Base-by-base conservation (phyloP, 2,113 vertebrate genomes). In the Petrocephalus microphthalmus region DNA sequence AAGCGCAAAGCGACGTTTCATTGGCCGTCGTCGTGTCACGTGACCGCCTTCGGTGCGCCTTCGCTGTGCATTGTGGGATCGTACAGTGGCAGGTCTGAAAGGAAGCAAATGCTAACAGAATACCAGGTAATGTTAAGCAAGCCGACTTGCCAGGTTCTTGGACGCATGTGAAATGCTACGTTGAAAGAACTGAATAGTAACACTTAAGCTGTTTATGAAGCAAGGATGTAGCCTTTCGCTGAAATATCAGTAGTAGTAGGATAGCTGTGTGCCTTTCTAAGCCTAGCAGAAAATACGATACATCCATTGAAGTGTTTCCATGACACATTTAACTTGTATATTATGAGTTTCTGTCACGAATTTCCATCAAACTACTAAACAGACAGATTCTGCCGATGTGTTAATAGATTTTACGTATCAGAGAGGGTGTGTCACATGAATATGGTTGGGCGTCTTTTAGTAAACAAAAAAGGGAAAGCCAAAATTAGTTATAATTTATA, bases 11-110 rank as follows among this genome's bases (percentile, higher is more conserved):
- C n/a, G n/a, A 7, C 60, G 2, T 64, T 8, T 29, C 3, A 20
- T 83, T 74, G 20, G 81, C 37, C 13, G 25, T 82, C 17, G 22
- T 85, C n/a, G 13, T 85, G 5, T 25, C 85, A 86, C 85, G 56
- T 86, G 87, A 81, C 7, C 22, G 2, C 10, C 3, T 47, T 64
- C 17, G 2, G 57, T 45, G 20, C 8, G 42, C 5, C 19, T 47
- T 45, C 42, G 87, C 74, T 60, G 78, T 82, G 87, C 87, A 83
- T 88, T 54, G 33, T 88, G 87, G 87, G 87, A 83, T 88, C n/a
- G 87, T 45, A 2, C 8, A 15, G 52, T 88, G 87, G 74, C 74
- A 87, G 49, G 8, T 53, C 25, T 54, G 49, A 78, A 19, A 37
- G 25, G 17, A 85, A 85, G 47, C 51, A 85, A 54, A 49, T 83